phyloP scores from a whole-genome alignment of 2,888 invertebrate genomes.

The Unio pictorum region DNA sequence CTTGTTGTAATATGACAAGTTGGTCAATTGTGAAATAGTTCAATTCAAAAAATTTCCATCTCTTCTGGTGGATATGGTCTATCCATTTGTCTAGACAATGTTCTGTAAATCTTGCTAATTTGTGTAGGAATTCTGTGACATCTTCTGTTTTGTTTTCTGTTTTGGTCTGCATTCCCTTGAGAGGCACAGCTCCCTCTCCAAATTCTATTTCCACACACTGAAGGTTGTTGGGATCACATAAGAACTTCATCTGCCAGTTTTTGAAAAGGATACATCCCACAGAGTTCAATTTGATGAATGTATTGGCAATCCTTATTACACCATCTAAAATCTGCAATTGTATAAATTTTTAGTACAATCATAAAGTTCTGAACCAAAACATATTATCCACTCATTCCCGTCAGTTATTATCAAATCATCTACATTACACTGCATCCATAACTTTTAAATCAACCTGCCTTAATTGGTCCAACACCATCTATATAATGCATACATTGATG shows the following conservation, averaged over 20 bases:
- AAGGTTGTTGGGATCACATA: neutral
- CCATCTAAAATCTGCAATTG: constrained; percentile 53
- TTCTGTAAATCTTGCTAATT: constrained; percentile 52
- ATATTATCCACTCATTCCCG: too few relatives aligned
- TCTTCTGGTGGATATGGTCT: constrained; percentile 39
- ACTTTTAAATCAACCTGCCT: too few relatives aligned
- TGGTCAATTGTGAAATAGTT: constrained; percentile 62
- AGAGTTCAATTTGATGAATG: constrained; percentile 50
- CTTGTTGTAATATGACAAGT: constrained; percentile 56
- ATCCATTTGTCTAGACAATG: constrained; percentile 49
- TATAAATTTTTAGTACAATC: too few relatives aligned
- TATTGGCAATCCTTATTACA: constrained; percentile 51
- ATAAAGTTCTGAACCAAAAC: too few relatives aligned
- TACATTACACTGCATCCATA: too few relatives aligned
- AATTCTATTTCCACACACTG: constrained; percentile 45
- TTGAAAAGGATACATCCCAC: constrained; percentile 61
- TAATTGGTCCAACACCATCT: too few relatives aligned
- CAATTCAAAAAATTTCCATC: constrained; percentile 42
- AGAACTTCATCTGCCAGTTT: constrained; percentile 38
- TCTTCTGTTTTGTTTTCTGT: constrained; percentile 22
- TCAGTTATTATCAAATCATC: too few relatives aligned
- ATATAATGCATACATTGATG: too few relatives aligned
- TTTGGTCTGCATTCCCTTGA: too few relatives aligned
- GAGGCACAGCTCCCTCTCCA: constrained; percentile 20
- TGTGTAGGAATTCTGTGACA: constrained; percentile 36